Percentiles rank a stretch among this genome's conserved stretches.
Conservation (phyloP, 2,888 invertebrate species). For the Charanyca ferruginea region DNA sequence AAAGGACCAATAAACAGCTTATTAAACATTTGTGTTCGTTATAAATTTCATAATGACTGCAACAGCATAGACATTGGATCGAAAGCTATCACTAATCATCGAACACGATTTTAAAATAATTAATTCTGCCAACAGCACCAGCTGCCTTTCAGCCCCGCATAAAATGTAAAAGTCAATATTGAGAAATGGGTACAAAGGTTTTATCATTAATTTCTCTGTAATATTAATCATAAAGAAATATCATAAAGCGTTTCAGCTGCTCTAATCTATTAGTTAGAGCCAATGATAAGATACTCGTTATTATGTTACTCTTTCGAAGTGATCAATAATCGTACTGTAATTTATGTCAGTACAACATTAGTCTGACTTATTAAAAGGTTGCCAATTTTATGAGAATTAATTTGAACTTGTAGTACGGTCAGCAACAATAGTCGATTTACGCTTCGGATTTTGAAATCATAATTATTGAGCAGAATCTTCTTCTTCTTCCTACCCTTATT, state of each 20-base stretch:
- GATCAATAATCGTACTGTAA: not conserved
- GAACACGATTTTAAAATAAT: constrained; percentile 5
- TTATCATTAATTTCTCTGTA: constrained; percentile 25
- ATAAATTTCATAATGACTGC: constrained; percentile 26
- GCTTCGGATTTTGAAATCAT: no score
- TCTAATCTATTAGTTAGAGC: constrained; percentile 3
- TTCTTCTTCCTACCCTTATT: no score
- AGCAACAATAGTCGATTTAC: no score
- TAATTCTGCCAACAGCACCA: not conserved
- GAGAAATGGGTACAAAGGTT: constrained; percentile 23
- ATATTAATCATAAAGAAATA: constrained; percentile 3
- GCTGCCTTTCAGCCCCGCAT: constrained; percentile 17
- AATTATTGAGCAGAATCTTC: no score
- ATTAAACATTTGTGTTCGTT: constrained; percentile 18
- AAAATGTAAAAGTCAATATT: constrained; percentile 30
- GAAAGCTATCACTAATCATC: constrained; percentile 26
- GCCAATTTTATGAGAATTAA: not conserved
- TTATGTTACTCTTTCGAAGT: not conserved
- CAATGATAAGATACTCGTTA: constrained; percentile 13
- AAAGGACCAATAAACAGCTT: constrained; percentile 22
- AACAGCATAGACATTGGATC: not conserved
- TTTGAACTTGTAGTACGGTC: no score
- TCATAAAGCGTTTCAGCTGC: constrained; percentile 43
- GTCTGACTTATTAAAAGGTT: constrained; percentile 6
- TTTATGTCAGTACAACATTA: constrained; percentile 9